Percentiles rank a stretch among this genome's conserved stretches.
Evolutionary conservation across 2,797 vertebrate species (phyloP).

Genomic region (Falco naumanni): DNA sequence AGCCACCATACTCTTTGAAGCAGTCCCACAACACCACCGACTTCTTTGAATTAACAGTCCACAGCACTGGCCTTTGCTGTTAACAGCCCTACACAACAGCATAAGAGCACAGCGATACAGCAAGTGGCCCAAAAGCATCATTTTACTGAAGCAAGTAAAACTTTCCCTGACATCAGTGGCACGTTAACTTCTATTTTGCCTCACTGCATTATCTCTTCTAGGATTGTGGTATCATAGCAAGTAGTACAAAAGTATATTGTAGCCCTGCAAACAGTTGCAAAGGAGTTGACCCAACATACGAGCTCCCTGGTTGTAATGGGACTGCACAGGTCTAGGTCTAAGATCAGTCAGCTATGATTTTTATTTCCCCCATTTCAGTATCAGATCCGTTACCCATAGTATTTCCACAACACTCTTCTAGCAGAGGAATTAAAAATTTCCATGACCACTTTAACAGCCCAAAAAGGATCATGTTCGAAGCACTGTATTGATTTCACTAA

Average conservation of each 20-base stretch:
- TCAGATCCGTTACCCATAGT: not conserved
- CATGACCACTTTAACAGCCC: not conserved
- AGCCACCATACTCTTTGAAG: not conserved
- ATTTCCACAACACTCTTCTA: not conserved
- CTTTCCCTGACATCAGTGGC: not conserved
- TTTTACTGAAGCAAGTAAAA: not conserved
- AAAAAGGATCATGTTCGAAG: not conserved
- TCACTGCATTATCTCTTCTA: not conserved
- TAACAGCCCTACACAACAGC: not conserved
- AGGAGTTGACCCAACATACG: not conserved
- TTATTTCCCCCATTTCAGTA: not conserved
- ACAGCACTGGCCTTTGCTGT: not conserved
- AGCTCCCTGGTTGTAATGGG: not conserved
- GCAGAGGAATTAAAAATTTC: constrained; percentile 1
- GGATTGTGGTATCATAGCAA: not conserved
- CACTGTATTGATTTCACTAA: not conserved
- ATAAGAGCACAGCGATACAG: not conserved
- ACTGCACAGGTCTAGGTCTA: not conserved
- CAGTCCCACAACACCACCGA: not conserved
- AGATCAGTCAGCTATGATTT: not conserved
- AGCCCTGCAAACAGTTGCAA: not conserved
- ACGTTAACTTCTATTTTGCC: not conserved
- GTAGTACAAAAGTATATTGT: not conserved
- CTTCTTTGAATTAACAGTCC: not conserved
- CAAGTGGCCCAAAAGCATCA: not conserved